Base-by-base conservation (phyloP, 2,888 invertebrate species). In the Hyposoter dolosus region DNA sequence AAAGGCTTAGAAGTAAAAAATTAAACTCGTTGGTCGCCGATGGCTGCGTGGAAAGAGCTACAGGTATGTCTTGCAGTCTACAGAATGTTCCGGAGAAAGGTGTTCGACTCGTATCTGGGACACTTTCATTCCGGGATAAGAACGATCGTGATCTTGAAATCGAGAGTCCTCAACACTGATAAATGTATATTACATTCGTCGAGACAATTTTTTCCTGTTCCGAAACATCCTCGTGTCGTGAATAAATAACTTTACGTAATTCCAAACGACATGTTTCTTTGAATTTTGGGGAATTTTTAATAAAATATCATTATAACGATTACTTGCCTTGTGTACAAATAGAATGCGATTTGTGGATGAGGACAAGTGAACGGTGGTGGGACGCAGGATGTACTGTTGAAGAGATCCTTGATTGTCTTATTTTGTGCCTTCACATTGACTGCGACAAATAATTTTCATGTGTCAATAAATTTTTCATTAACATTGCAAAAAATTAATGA, bases 311-410 rank as follows among this genome's bases (percentile, higher is more conserved):
- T 71, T 12, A 82, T n/a, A 60, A 83, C n/a, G 74, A 60, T 40
- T 15, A 81, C 81, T 87, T 94, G 96, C 97, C 97, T 96, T 0
- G 98, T 98, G 90, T 97, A 98, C 10, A 98, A 94, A 94, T 96
- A 98, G 93, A 97, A 98, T 91, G 97, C 96, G 93, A 98, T 98
- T 92, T 96, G 96, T 0, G 96, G 97, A 94, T 98, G 98, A 15
- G 98, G 98, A 94, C 98, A 98, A 78, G 95, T 95, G 92, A 96
- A 97, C 0, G 98, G 98, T 66, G 97, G 97, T 82, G 96, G 96
- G 79, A 98, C 96, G 91, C 98, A 98, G 6, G 98, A 98, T 4
- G 96, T 96, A 5, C 97, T 98, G 91, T 97, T 97, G 92, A 97
- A 97, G 7, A 97, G 95, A 90, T 97, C 97, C 84, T 95, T 95